Evolutionary conservation across 2,113 vertebrate genomes (phyloP), one percentile per base, ranked within the genome.

Genomic region (Gobius niger): DNA sequence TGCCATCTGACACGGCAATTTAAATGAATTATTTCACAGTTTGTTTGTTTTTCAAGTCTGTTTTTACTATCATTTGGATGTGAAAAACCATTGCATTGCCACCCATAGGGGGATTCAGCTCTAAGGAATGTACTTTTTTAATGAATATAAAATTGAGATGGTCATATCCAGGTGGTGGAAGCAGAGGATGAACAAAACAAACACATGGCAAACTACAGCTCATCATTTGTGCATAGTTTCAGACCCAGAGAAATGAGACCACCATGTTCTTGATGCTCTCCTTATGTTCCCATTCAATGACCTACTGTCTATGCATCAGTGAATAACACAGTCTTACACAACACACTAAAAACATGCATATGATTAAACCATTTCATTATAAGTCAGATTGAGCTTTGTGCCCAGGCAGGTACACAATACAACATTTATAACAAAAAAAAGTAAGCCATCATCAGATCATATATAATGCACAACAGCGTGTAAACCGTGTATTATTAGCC

Each of bases 401-500:
- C 34, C 57, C 13, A 42, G 6, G 8, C 14, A 60, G 34, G 11
- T 40, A 9, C 49, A 11, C 52, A 34, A 40, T 57, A 10, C 11
- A 57, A 57, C 6, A 57, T 57, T 0, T 57, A 57, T 40, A 57
- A 57, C 34, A 19, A 10, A 34, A 10, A 34, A 56, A 34, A 34
- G 54, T 57, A 57, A 57, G 12, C 54, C 40, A 24, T 56, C 5
- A 42, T 7, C 57, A 9, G 57, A 15, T 44, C 57, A 42, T 60
- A 15, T 16, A 16, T 60, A 60, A 60, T 60, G 34, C 14, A 60
- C 16, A 4, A 57, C 11, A 40, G 1, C 34, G 40, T 60, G 44
- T 68, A 62, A 72, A 76, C 42, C 59, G 5, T 11, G 47, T 78
- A 67, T 62, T 1, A 68, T 63, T 59, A 57, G 16, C 8, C 9